Base-by-base conservation (phyloP, 2,888 invertebrate species). In the Coecobrya sp. region DNA sequence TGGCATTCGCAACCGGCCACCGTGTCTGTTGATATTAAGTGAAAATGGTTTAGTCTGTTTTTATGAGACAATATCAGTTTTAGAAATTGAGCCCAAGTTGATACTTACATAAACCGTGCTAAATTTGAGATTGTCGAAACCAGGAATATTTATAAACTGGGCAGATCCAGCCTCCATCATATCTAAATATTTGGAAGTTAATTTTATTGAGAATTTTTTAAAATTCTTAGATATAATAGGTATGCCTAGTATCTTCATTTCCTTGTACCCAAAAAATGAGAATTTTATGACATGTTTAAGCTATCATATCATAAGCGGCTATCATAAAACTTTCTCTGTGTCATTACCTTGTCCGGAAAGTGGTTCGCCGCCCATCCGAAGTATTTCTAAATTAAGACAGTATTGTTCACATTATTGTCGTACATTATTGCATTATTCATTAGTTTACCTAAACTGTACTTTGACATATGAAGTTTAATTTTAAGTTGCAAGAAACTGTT, bases 1-100 rank as follows among this genome's bases (percentile, higher is more conserved):
- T 88, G 4, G 88, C 88, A 49, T 88, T 88, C 3, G 88, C 88
- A 0, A 81, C 62, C 0, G 81, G 65, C 88, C 88, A 88, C 4
- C 62, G 22, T 11, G 49, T 25, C 59, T 49, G 25, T 49, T 25
- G 25, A 36, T 7, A 55, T 27, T 52, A 36, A 25, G 27, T 22
- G 27, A 55, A 8, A 13, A 62, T n/a, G 3, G 36, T 25, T 59
- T 52, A 16, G 25, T 2, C 52, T 45, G 5, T n/a, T n/a, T n/a
- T n/a, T n/a, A n/a, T n/a, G n/a, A n/a, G n/a, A n/a, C n/a, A n/a
- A n/a, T n/a, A n/a, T n/a, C 5, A 42, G 22, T 1, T 85, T 42
- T 22, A 19, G 16, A 11, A 79, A 36, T 36, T n/a, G n/a, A n/a
- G n/a, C 36, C 16, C 25, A 25, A 65, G 65, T 5, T 25, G 22